Evolutionary conservation across 2,888 invertebrate genomes (phyloP).

Genomic region (Diabrotica balteata): DNA sequence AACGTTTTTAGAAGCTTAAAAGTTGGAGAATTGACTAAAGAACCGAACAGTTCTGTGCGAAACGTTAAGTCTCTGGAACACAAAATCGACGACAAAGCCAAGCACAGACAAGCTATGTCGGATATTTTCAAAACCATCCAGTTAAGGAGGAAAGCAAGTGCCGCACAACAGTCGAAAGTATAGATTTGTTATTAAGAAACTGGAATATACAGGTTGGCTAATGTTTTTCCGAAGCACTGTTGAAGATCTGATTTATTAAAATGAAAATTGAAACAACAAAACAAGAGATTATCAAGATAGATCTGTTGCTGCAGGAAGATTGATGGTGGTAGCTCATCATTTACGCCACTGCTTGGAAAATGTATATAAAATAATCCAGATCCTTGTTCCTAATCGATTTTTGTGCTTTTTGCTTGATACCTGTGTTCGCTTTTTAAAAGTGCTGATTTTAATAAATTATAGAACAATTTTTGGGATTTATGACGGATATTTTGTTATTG

Average conservation of each 20-base stretch:
- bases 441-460: slow-evolving; percentile 1
- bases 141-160: slow-evolving; percentile 34
- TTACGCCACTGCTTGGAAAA: no score
- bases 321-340: no score
- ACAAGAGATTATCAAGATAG: no score
- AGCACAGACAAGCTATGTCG: slow-evolving; percentile 43
- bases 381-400: no score
- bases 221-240: neutral
- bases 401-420: no score
- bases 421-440: no score
- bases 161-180: slow-evolving; percentile 14
- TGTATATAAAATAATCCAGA: no score
- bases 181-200: neutral
- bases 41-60: slow-evolving; percentile 7
- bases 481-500: no score
- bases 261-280: no score
- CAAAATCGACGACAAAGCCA: slow-evolving; percentile 37
- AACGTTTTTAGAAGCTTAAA: slow-evolving; percentile 49
- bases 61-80: slow-evolving; percentile 37
- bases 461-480: no score
- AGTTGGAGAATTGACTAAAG: slow-evolving; percentile 37
- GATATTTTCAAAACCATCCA: slow-evolving; percentile 36
- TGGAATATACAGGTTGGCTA: neutral
- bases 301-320: no score
- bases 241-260: neutral